phyloP scores from a whole-genome alignment of 1,140 invertebrate genomes.

The Cherax quadricarinatus region DNA sequence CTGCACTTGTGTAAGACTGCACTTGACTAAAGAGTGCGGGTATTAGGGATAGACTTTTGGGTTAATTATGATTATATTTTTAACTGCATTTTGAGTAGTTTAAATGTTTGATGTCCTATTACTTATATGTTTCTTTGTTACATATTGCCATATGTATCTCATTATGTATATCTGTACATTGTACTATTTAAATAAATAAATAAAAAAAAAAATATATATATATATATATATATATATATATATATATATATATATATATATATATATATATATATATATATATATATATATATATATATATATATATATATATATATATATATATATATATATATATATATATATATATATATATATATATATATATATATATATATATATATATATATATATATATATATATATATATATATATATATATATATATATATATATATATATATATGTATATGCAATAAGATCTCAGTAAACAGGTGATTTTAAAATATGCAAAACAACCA shows the following conservation, averaged over 20 bases:
- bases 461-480: too few relatives aligned
- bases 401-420: background rate
- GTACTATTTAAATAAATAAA: background rate
- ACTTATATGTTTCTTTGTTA: too few relatives aligned
- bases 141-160: too few relatives aligned
- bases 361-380: conserved; percentile 25
- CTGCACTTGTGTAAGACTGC: too few relatives aligned
- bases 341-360: conserved; percentile 18
- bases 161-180: background rate
- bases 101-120: too few relatives aligned
- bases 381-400: conserved; percentile 16
- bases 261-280: conserved; percentile 35
- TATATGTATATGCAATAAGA: too few relatives aligned
- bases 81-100: too few relatives aligned
- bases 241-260: conserved; percentile 39
- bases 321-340: conserved; percentile 30
- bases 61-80: too few relatives aligned
- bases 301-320: conserved; percentile 27
- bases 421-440: too few relatives aligned
- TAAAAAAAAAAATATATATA: conserved; percentile 21
- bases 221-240: conserved; percentile 45
- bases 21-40: too few relatives aligned
- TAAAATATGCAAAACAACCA: too few relatives aligned
- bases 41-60: too few relatives aligned
- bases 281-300: background rate